phyloP scores from a whole-genome alignment of 2,113 vertebrate species.

The Passer domesticus region DNA sequence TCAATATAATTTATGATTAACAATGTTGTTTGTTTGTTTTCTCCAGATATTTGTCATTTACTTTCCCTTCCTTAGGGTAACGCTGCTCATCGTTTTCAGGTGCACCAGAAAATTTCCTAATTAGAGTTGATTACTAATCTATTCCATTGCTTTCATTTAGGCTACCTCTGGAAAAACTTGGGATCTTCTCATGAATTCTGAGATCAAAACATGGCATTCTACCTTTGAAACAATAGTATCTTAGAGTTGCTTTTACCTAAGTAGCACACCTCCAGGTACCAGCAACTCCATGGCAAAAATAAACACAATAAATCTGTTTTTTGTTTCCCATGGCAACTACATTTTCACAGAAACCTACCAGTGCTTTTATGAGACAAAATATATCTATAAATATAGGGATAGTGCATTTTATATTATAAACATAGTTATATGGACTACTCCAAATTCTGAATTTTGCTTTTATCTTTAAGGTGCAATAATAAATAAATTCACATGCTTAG shows the following conservation, averaged over 20 bases:
- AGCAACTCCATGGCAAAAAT: neutral
- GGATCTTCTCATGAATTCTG: neutral
- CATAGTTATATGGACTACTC: neutral
- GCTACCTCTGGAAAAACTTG: neutral
- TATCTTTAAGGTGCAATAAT: neutral
- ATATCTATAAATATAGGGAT: neutral
- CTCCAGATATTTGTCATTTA: neutral
- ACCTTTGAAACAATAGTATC: neutral
- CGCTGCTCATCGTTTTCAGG: neutral
- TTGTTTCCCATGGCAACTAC: slow-evolving; percentile 11
- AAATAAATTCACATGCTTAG: neutral
- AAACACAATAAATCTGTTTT: neutral
- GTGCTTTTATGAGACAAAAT: neutral
- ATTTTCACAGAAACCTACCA: neutral
- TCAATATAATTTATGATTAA: neutral
- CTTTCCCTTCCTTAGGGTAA: neutral
- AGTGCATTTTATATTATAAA: neutral
- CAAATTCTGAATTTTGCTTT: neutral
- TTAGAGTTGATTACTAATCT: neutral
- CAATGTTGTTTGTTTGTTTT: neutral
- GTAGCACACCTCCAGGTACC: neutral
- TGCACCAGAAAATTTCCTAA: neutral
- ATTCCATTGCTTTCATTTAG: neutral
- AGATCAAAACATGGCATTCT: neutral
- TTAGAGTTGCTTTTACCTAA: neutral